Evolutionary conservation across 2,113 vertebrate species (phyloP), one percentile per base, ranked within the genome.

Genomic region (Mustelus asterias): DNA sequence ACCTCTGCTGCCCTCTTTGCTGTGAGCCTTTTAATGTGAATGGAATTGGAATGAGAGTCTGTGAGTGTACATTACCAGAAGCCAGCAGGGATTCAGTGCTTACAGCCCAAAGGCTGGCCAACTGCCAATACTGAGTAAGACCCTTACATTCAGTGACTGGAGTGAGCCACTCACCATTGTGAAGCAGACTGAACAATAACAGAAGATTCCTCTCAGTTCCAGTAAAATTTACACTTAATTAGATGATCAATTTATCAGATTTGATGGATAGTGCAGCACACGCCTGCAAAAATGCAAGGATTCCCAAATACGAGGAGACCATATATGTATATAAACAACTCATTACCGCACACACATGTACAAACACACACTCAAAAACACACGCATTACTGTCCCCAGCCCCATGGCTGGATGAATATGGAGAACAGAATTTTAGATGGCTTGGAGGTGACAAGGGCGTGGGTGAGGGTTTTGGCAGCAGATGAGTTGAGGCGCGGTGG

Each of bases 11-110:
- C 94, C 94, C 94, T 72, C 37, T 95, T 95, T 95, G 67, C 94
- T 95, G 94, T 29, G 41, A 95, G 94, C 69, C 69, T 72, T 72
- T 95, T 95, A 60, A 95, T 72, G 67, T 70, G 94, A 95, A 95
- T 94, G n/a, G 92, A 94, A 94, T 94, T 44, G 65, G 63, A 94
- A 94, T 95, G 94, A 95, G 69, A 72, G 41, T 72, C 11, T 63
- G 69, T 95, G 67, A 95, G 67, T 94, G n/a, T 60, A 95, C 41
- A 44, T 95, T 95, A 69, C 94, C 92, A 37, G 54, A 58, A 60
- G 54, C 48, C 88, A 69, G n/a, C 60, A 37, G 92, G 60, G 92
- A 94, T 63, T 41, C 60, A 41, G 13, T 67, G 63, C 92, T 90
- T 58, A 26, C 48, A 88, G 41, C 88, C 44, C 80, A 83, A 88